Conservation (phyloP, 2,113 vertebrate species). For the Ictidomys tridecemlineatus region DNA sequence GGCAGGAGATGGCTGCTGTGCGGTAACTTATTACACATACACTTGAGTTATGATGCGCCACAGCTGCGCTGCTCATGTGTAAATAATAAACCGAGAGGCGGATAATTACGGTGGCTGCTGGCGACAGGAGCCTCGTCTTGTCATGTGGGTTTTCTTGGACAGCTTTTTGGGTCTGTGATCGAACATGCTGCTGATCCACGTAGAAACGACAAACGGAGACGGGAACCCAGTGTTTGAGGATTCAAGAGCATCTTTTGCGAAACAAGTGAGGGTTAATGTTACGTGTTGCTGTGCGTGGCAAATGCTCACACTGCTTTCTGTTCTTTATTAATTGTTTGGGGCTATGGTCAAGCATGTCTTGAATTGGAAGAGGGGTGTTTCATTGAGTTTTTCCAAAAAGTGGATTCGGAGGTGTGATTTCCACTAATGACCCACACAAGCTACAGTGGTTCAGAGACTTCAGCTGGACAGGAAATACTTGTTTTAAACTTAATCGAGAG, state of each 20-base stretch:
- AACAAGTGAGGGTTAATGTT: neutral
- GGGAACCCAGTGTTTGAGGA: neutral
- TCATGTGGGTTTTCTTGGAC: constrained; percentile 68
- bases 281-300: neutral
- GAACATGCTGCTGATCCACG: constrained; percentile 62
- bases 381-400: neutral
- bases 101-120: constrained; percentile 84
- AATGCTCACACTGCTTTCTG: neutral
- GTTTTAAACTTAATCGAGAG: constrained; percentile 49
- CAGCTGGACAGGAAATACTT: neutral
- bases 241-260: neutral
- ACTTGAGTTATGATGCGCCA: constrained; percentile 87
- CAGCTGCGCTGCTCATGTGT: constrained; percentile 87
- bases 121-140: constrained; percentile 66
- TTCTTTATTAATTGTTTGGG: neutral
- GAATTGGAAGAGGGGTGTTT: neutral
- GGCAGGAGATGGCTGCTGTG: constrained; percentile 83
- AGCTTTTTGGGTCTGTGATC: constrained; percentile 78
- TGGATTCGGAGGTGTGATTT: neutral
- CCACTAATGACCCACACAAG: neutral
- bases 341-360: neutral
- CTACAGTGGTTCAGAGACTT: constrained; percentile 37
- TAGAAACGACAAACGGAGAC: constrained; percentile 70
- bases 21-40: constrained; percentile 84
- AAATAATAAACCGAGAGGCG: constrained; percentile 87